These are phyloP conservation scores for Gadopsis bispinosus DNA, from an alignment of 2,797 vertebrate species.

Conservation along the genomic window DNA sequence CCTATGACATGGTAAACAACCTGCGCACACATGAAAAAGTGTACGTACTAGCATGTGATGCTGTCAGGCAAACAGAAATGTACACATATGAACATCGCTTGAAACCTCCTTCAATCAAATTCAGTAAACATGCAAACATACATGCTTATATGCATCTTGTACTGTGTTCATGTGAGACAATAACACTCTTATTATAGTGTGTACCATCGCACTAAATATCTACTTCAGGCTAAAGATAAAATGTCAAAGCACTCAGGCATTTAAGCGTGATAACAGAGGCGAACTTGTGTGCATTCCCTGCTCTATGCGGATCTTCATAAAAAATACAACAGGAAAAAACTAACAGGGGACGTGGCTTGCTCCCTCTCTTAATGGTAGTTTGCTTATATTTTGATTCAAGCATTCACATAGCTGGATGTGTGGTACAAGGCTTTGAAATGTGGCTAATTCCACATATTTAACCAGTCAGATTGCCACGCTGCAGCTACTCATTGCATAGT, in stretches of 20 bases:
- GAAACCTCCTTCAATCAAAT: not conserved
- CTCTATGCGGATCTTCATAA: slow-evolving; percentile 2
- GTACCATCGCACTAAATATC: slow-evolving; percentile 5
- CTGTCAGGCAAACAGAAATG: not conserved
- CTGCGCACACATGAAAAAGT: not conserved
- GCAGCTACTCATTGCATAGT: slow-evolving; percentile 35
- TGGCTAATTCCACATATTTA: slow-evolving; percentile 36
- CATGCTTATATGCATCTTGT: not conserved
- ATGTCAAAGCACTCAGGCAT: slow-evolving; percentile 23
- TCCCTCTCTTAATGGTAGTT: not conserved
- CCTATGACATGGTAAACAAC: slow-evolving; percentile 89
- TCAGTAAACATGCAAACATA: not conserved
- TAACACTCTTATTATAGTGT: not conserved
- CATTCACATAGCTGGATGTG: slow-evolving; percentile 10
- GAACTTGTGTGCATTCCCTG: slow-evolving; percentile 20
- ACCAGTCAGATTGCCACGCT: slow-evolving; percentile 37
- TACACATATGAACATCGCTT: not conserved
- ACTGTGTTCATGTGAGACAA: slow-evolving; percentile 5
- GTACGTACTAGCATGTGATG: not conserved
- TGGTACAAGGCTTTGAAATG: not conserved
- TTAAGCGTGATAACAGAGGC: slow-evolving; percentile 2
- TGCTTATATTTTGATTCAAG: slow-evolving; percentile 13
- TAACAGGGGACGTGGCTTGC: not conserved
- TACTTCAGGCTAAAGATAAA: slow-evolving; percentile 8
- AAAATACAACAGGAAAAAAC: slow-evolving; percentile 19